Base-by-base conservation (phyloP, 2,113 vertebrate species). In the Passer montanus region DNA sequence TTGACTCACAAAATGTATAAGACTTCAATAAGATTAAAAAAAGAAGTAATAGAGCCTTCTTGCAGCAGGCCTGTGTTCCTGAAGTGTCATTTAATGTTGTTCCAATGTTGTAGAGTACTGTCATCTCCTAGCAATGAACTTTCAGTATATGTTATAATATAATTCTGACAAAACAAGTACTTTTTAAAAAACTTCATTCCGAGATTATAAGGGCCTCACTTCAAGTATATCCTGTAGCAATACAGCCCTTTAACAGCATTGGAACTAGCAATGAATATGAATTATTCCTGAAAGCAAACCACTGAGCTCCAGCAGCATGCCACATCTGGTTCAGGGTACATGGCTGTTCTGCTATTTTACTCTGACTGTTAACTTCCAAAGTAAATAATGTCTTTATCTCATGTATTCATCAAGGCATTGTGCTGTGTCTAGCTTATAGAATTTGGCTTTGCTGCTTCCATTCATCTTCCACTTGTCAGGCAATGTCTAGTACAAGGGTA, bases 391-490 rank as follows among this genome's bases (percentile, higher is more conserved):
- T 62, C 68, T 84, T 92, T 70, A 55, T 81, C 41, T 80, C 35
- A 10, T 24, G 47, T 91, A 87, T 84, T 93, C 56, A 79, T 90
- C 84, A 93, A 83, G 44, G 52, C 58, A 81, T 59, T 93, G 64
- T 75, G 26, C 39, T 78, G 8, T 89, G 60, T 93, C 78, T 81
- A 84, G 68, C 13, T 92, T 89, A 93, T 39, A 81, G 83, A 82
- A 78, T 93, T 90, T 72, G 30, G 9, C 66, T 89, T 93, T 70
- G 85, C n/a, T 74, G 21, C 47, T 90, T 87, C 56, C 73, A 97
- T 96, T 89, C 52, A 78, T 96, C 77, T 87, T 94, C 56, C 26
- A 10, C 58, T 84, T 94, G 84, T 90, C 93, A 89, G 50, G 80
- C 30, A 63, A 75, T 68, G 73, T 81, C 91, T 97, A 47, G 31